Evolutionary conservation across 2,113 vertebrate genomes (phyloP), one percentile per base, ranked within the genome.

Genomic region (Colistium nudipinnis): DNA sequence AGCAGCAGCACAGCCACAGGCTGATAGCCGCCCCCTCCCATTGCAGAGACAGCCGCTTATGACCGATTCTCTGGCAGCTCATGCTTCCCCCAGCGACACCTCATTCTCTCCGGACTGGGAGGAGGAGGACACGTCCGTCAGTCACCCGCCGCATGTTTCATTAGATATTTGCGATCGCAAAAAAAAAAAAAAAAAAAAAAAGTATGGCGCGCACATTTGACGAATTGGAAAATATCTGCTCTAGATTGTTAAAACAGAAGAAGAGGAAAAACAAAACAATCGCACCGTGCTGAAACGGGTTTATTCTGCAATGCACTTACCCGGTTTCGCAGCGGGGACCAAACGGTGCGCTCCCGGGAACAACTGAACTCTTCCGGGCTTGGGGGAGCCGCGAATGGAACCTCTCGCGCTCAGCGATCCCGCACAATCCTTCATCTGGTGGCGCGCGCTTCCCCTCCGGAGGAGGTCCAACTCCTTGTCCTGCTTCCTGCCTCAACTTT

Each of bases 81-180:
- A 98, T 98, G 93, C 95, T 98, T 96, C 95, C 94, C 91, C 94
- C 94, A 94, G 91, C 89, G 92, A 94, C 69, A 92, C 95, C 93
- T 95, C 95, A 97, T 98, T 93, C 95, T 97, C 93, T 88, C 91
- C 75, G 70, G 84, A 88, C 87, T 88, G 71, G 12, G 38, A 74
- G 61, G 67, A 83, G 60, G 61, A 80, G 52, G 52, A 35, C 17
- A 20, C 45, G n/a, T 43, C 17, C n/a, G 5, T 19, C 43, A 11
- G 39, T n/a, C 6, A 41, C 16, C 17, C 4, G 4, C 8, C 30
- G 8, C 14, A 41, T 9, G 17, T n/a, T 6, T 16, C 39, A 45
- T n/a, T n/a, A n/a, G n/a, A n/a, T n/a, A n/a, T n/a, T n/a, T n/a
- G n/a, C n/a, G n/a, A n/a, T n/a, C n/a, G n/a, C n/a, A n/a, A n/a